Evolutionary conservation across 2,113 vertebrate species (phyloP).

Genomic region (Platichthys flesus): DNA sequence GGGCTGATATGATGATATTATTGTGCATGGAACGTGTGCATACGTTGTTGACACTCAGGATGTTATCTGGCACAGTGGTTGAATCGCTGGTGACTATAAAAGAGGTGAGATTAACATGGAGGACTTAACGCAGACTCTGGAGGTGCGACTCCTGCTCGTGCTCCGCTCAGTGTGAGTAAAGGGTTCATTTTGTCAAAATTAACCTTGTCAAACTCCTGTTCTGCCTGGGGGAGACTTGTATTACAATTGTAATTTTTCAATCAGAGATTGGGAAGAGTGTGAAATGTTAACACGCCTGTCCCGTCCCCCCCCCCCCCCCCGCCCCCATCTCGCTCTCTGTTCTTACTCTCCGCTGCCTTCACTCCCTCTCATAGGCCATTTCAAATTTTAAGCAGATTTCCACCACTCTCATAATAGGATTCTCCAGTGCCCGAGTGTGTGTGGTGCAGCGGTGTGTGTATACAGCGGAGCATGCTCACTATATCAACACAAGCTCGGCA

Average conservation of each 20-base stretch:
- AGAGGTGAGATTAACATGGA: constrained; percentile 42
- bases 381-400: constrained; percentile 68
- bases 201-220: constrained; percentile 72
- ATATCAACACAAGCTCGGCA: constrained; percentile 54
- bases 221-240: constrained; percentile 66
- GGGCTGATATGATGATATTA: no score
- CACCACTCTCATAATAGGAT: constrained; percentile 54
- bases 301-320: not conserved
- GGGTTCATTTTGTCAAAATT: constrained; percentile 75
- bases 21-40: constrained; percentile 5
- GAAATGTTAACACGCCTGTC: constrained; percentile 73
- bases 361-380: constrained; percentile 46
- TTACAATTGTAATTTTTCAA: constrained; percentile 79
- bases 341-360: constrained; percentile 5
- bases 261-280: constrained; percentile 74
- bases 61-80: constrained; percentile 11
- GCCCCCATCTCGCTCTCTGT: not conserved
- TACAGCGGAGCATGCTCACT: constrained; percentile 35
- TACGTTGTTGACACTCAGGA: not conserved
- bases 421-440: constrained; percentile 40
- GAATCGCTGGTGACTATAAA: constrained; percentile 33
- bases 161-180: constrained; percentile 55
- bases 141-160: constrained; percentile 36
- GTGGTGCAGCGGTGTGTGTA: constrained; percentile 12
- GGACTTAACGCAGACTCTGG: constrained; percentile 39